Evolutionary conservation across 2,888 invertebrate genomes (phyloP).

Genomic region (Perizoma affinitatum): DNA sequence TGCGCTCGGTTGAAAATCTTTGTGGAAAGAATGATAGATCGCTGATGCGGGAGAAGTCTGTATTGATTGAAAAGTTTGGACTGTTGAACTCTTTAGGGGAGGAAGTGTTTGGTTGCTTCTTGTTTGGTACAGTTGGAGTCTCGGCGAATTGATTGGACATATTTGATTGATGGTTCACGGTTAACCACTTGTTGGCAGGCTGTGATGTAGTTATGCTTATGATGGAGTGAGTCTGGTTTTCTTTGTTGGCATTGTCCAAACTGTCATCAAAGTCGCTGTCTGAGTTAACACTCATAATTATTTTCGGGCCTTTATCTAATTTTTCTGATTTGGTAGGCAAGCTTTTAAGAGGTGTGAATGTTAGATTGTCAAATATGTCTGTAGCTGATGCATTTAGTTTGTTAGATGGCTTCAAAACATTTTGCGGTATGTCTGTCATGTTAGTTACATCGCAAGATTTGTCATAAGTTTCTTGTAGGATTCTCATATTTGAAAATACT

Average conservation of each 20-base stretch:
- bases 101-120: conserved; percentile 76
- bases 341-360: conserved; percentile 71
- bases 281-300: conserved; percentile 67
- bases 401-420: conserved; percentile 66
- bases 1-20: conserved; percentile 76
- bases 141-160: conserved; percentile 48
- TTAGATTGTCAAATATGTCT: conserved; percentile 72
- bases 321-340: conserved; percentile 57
- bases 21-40: conserved; percentile 74
- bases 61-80: conserved; percentile 77
- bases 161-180: conserved; percentile 51
- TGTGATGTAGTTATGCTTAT: conserved; percentile 63
- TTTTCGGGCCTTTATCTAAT: conserved; percentile 67
- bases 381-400: conserved; percentile 52
- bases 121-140: conserved; percentile 54
- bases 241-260: conserved; percentile 58
- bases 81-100: conserved; percentile 76
- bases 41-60: conserved; percentile 76
- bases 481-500: conserved; percentile 68
- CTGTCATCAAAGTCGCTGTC: conserved; percentile 73
- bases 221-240: conserved; percentile 70
- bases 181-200: conserved; percentile 62
- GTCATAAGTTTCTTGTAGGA: conserved; percentile 68
- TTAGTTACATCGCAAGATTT: conserved; percentile 49
- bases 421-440: conserved; percentile 43